Conservation (phyloP, 2,888 invertebrate species). For the Bembecia ichneumoniformis region DNA sequence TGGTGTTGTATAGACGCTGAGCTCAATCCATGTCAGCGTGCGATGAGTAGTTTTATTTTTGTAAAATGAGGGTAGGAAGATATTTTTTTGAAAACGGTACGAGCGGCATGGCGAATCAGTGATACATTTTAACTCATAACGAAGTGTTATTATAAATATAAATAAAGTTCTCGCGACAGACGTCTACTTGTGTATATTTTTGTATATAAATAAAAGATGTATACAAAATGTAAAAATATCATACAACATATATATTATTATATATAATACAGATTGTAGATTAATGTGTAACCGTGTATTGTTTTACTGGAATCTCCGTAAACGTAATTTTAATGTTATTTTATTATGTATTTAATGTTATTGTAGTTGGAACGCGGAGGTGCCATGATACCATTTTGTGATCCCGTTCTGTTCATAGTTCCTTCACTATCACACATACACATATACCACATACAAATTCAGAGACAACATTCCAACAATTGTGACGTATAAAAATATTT, state of each 20-base stretch:
- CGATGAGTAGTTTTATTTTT: neutral
- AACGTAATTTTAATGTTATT: constrained; percentile 59
- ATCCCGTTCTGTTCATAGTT: constrained; percentile 29
- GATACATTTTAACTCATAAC: constrained; percentile 29
- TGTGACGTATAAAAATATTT: too few relatives aligned
- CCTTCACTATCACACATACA: neutral
- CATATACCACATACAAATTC: too few relatives aligned
- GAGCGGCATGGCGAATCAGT: constrained; percentile 17
- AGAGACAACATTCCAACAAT: too few relatives aligned
- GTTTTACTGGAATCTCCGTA: constrained; percentile 65
- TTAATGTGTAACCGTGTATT: constrained; percentile 41
- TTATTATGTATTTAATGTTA: constrained; percentile 55
- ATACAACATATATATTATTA: constrained; percentile 33
- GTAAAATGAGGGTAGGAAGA: neutral
- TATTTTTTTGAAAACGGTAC: neutral
- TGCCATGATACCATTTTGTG: constrained; percentile 67
- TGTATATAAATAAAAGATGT: constrained; percentile 64
- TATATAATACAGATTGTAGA: constrained; percentile 32
- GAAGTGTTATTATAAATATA: constrained; percentile 14
- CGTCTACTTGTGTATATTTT: constrained; percentile 62
- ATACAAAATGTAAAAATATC: constrained; percentile 58
- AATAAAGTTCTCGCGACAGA: constrained; percentile 27
- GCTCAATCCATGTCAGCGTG: neutral
- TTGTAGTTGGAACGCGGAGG: constrained; percentile 61
- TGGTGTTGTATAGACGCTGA: neutral